Base-by-base conservation (phyloP, 2,888 invertebrate genomes). In the Oligia fasciuncula region DNA sequence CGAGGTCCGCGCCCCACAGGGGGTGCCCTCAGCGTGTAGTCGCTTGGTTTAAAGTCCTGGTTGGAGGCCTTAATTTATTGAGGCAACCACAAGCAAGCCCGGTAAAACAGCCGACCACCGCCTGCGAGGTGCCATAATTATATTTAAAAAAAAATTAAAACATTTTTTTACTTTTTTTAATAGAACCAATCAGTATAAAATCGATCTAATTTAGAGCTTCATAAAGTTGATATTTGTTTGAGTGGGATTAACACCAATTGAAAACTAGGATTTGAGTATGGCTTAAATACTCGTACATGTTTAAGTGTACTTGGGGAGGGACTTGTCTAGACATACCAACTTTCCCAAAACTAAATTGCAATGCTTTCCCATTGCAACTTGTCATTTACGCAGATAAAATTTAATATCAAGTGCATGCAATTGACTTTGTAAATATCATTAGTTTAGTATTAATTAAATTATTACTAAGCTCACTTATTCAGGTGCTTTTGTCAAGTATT, bases 341-440 rank as follows among this genome's bases (percentile, higher is more conserved):
- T 51, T 11, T n/a, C 11, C n/a, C 11, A 60, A 11, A 11, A 60
- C n/a, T 57, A 11, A 49, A n/a, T 57, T 57, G 9, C 57, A n/a
- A n/a, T n/a, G 57, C 9, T 23, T 23, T 23, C 23, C 3, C 29
- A 2, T 75, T 60, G 14, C n/a, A 14, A 78, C 49, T 5, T 19
- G 14, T 5, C 8, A 51, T 49, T 71, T 60, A 72, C 23, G 8
- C 2, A 40, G 5, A 35, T 60, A 6, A 3, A 40, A 63, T 77
- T 79, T 51, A 74, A 73, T 84, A 73, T 72, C 79, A 86, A 86
- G 0, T 70, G 80, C 73, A 84, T 74, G 63, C 57, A 79, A 68
- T 79, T 29, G 74, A 70, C 8, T 57, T 19, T 90, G 89, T 89
- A 88, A 83, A 88, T 88, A 89, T 54, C 23, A 66, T 51, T 77